Evolutionary conservation across 1,140 invertebrate genomes (phyloP).

Genomic region (Macrobrachium nipponense): DNA sequence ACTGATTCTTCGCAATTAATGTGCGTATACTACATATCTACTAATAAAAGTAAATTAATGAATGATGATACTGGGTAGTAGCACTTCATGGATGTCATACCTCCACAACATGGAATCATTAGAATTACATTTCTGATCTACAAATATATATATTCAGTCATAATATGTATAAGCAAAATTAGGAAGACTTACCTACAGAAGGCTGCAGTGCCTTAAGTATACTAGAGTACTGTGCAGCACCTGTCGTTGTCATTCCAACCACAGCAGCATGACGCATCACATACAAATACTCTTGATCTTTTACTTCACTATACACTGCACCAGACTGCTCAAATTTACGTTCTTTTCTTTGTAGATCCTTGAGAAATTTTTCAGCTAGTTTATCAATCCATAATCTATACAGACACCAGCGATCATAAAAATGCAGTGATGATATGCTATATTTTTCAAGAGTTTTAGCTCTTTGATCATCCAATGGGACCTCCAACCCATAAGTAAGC

Average conservation of each 20-base stretch:
- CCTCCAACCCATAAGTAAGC: not conserved
- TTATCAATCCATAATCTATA: constrained; percentile 61
- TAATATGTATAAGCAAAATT: too few species aligned
- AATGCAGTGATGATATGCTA: constrained; percentile 22
- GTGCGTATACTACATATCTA: too few species aligned
- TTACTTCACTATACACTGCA: constrained; percentile 32
- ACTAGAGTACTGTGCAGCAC: constrained; percentile 77
- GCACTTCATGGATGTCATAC: too few species aligned
- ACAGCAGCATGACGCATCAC: constrained; percentile 67
- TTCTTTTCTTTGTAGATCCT: constrained; percentile 4
- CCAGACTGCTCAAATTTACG: constrained; percentile 19
- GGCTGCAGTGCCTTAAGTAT: constrained; percentile 75
- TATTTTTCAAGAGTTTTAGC: not conserved
- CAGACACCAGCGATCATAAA: constrained; percentile 50
- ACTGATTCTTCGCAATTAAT: too few species aligned
- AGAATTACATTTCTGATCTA: too few species aligned
- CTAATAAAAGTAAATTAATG: too few species aligned
- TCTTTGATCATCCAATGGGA: not conserved
- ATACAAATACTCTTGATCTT: constrained; percentile 53
- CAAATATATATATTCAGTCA: too few species aligned
- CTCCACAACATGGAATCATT: too few species aligned
- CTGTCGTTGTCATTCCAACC: constrained; percentile 83
- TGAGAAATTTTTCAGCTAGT: constrained; percentile 32
- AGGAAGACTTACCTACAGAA: constrained; percentile 69
- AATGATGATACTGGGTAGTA: too few species aligned